Conservation (phyloP, 2,113 vertebrate genomes). For the Oncorhynchus kisutch region DNA sequence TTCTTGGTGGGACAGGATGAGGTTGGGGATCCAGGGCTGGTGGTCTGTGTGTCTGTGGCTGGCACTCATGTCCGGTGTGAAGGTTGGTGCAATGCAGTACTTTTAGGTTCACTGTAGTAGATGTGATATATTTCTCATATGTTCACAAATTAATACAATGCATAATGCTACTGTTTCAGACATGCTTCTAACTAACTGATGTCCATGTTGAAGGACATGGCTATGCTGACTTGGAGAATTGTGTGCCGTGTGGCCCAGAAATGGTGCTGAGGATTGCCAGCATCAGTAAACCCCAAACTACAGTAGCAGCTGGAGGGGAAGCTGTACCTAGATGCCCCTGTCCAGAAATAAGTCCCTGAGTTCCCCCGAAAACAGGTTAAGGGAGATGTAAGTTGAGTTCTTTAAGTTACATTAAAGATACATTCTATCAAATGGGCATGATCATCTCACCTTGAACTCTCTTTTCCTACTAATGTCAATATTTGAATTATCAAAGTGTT, state of each 20-base stretch:
- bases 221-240: slow-evolving; percentile 93
- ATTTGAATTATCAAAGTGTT: too few relatives aligned
- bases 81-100: slow-evolving; percentile 74
- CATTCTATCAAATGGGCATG: not conserved
- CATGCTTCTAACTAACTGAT: not conserved
- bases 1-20: slow-evolving; percentile 76
- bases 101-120: too few relatives aligned
- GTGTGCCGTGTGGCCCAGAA: slow-evolving; percentile 82
- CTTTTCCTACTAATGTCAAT: not conserved
- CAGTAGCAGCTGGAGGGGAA: slow-evolving; percentile 85
- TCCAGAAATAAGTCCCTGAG: slow-evolving; percentile 94
- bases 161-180: not conserved
- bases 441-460: too few relatives aligned
- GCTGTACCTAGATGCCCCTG: slow-evolving; percentile 87
- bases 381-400: slow-evolving; percentile 79
- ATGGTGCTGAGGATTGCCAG: slow-evolving; percentile 95
- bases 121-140: too few relatives aligned
- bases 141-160: not conserved
- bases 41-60: slow-evolving; percentile 92
- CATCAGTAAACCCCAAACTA: slow-evolving; percentile 94
- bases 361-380: slow-evolving; percentile 92
- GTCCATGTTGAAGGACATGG: slow-evolving; percentile 78
- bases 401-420: not conserved
- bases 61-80: slow-evolving; percentile 89
- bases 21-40: slow-evolving; percentile 87